Conservation (phyloP, 2,797 vertebrate species). For the Halcyon leucocephala region DNA sequence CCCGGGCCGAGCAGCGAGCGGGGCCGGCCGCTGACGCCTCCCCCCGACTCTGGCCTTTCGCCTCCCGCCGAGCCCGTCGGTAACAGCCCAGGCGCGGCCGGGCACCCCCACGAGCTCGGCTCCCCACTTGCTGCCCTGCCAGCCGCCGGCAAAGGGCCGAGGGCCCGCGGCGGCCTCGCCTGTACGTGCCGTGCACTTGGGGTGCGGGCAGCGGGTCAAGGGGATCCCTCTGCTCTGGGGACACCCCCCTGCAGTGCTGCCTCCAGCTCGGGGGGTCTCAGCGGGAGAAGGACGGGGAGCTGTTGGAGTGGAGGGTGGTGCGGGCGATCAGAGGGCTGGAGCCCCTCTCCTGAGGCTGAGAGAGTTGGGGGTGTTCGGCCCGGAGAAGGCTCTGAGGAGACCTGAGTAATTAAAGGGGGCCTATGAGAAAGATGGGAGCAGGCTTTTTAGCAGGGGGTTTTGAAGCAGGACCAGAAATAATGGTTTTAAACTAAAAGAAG, state of each 20-base stretch:
- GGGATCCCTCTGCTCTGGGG: background rate
- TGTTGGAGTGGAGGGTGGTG: background rate
- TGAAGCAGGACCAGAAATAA: too few species aligned
- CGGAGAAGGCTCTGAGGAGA: background rate
- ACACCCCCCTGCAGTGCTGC: too few species aligned
- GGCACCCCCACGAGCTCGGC: too few species aligned
- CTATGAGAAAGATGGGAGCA: background rate
- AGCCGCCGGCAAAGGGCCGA: too few species aligned
- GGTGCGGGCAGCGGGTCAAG: background rate
- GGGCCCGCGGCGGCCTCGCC: rapidly evolving
- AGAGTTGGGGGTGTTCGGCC: background rate
- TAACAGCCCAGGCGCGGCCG: too few species aligned
- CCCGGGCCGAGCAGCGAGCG: too few species aligned
- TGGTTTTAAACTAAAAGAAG: background rate
- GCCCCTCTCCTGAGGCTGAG: background rate
- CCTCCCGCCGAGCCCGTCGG: too few species aligned
- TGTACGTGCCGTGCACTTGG: too few species aligned
- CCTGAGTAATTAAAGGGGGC: background rate
- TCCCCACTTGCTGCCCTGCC: background rate
- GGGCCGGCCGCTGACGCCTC: too few species aligned
- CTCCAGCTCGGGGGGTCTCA: background rate
- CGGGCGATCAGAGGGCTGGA: background rate
- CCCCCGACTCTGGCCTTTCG: background rate
- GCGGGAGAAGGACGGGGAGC: background rate
- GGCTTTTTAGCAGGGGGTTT: background rate